Base-by-base conservation (phyloP, 1,140 invertebrate species). In the Caenorhabditis tropicalis region DNA sequence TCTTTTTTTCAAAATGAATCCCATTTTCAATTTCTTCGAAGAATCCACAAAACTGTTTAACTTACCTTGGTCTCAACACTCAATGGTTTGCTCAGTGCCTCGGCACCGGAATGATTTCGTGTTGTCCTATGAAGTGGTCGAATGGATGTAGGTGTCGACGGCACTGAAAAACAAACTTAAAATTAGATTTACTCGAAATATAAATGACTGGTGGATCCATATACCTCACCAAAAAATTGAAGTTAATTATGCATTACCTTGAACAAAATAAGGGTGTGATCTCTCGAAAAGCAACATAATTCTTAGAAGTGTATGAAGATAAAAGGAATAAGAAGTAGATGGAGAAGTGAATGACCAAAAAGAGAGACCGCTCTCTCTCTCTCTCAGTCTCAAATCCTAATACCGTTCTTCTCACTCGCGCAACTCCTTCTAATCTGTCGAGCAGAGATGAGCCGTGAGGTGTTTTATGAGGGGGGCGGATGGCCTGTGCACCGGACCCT, bases 321-420 rank as follows among this genome's bases (percentile, higher is more conserved):
- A n/a, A n/a, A n/a, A n/a, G n/a, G n/a, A n/a, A n/a, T 36, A 43
- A 21, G n/a, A 74, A 74, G 21, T 74, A 21, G 29, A 65, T 24
- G 19, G 24, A 58, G 5, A 36, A 39, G 33, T 33, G 33, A 15
- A 31, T 65, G 6, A 3, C 10, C 39, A 58, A 58, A 27, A 58
- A 27, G 24, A n/a, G n/a, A 39, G 36, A 31, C 65, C 65, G 65
- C 16, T n/a, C n/a, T n/a, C n/a, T n/a, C n/a, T n/a, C n/a, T n/a
- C n/a, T n/a, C n/a, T n/a, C n/a, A n/a, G n/a, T n/a, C 65, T 43
- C 39, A 43, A 43, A 74, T 7, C 33, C 36, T 74, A 70, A 70
- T 70, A 70, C 60, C 60, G 60, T 70, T 70, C 60, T 70, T 53
- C 51, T 53, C 39, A n/a, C 65, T 74, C 65, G 65, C 65, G 65